Base-by-base conservation (phyloP, 2,888 invertebrate genomes). In the Andrena praecox region DNA sequence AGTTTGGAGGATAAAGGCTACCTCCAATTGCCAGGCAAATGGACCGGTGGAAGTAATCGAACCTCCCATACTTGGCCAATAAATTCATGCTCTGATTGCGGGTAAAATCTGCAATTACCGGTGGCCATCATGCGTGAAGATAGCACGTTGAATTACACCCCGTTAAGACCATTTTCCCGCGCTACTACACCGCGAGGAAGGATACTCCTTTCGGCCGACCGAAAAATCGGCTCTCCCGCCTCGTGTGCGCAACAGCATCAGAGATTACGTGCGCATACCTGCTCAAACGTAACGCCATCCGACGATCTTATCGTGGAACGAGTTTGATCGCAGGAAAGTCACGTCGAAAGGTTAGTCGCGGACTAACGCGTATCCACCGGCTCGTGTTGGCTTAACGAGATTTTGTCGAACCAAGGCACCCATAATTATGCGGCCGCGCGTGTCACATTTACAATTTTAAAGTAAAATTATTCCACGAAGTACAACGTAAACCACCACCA, bases 1-100 rank as follows among this genome's bases (percentile, higher is more conserved):
- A 79, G 85, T 77, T 80, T 31, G 66, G 24, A 52, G 74, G 66
- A n/a, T 54, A 56, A 69, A 69, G 68, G 42, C 35, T 73, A 67
- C 24, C 27, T 67, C 48, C 54, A 31, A 64, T 73, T 12, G 48
- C 73, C 54, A 27, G 67, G 85, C 77, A 69, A 85, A 78, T 64
- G 81, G 76, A 67, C 75, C 64, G 72, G 24, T 74, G 60, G 62
- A 59, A 67, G 85, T 80, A 82, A 83, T 85, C 87, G 85, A 79
- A 71, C 74, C 82, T 75, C 77, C 75, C 75, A 33, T 82, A 73
- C 67, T 80, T 56, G 79, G 20, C 60, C 86, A 76, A 86, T 89
- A 87, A 89, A 89, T 89, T 89, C 89, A 89, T 89, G 89, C 89
- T 90, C 89, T 81, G 89, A 89, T 89, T 89, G 87, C 88, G 75